phyloP scores from a whole-genome alignment of 2,888 invertebrate genomes.

The Caenorhabditis virilis region DNA sequence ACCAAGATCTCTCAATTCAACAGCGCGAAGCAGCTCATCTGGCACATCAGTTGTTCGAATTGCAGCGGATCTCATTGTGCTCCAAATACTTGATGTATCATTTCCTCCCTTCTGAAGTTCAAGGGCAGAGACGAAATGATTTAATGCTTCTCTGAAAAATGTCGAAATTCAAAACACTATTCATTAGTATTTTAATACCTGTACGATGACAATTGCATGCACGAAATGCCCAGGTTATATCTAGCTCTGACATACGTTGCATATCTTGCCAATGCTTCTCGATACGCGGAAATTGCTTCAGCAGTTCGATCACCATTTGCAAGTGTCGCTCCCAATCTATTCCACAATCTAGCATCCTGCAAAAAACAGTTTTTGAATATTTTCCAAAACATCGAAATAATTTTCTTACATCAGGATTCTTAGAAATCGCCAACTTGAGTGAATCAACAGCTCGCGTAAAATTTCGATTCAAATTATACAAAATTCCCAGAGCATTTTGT shows the following conservation, averaged over 20 bases:
- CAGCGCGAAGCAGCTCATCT: constrained; percentile 41
- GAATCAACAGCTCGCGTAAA: constrained; percentile 96
- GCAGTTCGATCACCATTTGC: constrained; percentile 93
- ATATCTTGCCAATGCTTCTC: constrained; percentile 75
- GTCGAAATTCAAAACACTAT: too few relatives aligned
- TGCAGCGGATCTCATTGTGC: constrained; percentile 55
- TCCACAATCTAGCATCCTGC: constrained; percentile 92
- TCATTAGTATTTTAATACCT: too few relatives aligned
- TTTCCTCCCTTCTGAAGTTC: constrained; percentile 82
- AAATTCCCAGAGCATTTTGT: constrained; percentile 79
- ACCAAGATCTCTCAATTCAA: constrained; percentile 49
- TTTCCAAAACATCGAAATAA: constrained; percentile 2
- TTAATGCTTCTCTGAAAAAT: constrained; percentile 82
- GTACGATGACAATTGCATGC: constrained; percentile 91
- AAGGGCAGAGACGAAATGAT: constrained; percentile 89
- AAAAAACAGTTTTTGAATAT: constrained; percentile 8
- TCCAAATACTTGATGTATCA: constrained; percentile 60
- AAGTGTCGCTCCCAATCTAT: constrained; percentile 91
- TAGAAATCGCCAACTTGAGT: constrained; percentile 85
- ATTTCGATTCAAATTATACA: constrained; percentile 91
- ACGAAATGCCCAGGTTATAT: constrained; percentile 96
- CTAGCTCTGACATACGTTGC: constrained; percentile 95
- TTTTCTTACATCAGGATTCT: constrained; percentile 70
- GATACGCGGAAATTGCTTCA: constrained; percentile 94
- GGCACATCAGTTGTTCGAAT: constrained; percentile 47